These are phyloP conservation scores for Leptinotarsa rubiginosa DNA, from an alignment of 2,888 invertebrate genomes.

Conservation along the genomic window DNA sequence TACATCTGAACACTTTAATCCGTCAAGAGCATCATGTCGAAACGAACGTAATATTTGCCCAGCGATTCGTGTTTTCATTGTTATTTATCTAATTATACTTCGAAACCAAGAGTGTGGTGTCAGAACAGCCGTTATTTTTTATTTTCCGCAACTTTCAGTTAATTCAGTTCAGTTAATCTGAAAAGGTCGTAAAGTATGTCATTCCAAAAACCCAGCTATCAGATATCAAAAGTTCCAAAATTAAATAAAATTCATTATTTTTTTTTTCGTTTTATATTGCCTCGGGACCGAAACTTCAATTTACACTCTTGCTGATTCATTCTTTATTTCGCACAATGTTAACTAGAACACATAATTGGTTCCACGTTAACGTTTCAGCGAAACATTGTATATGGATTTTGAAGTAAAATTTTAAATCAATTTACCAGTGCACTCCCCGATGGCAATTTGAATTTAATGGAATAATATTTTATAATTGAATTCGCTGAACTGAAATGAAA, in stretches of 20 bases:
- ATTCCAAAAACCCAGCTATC: too few species aligned
- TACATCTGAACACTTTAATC: too few species aligned
- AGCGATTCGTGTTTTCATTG: too few species aligned
- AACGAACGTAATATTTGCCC: too few species aligned
- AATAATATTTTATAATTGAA: not conserved
- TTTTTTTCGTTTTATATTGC: not conserved
- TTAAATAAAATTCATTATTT: not conserved
- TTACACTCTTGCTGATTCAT: not conserved
- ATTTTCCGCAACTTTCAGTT: too few species aligned
- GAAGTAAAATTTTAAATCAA: not conserved
- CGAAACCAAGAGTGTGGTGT: too few species aligned
- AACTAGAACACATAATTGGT: not conserved
- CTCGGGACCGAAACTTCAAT: not conserved
- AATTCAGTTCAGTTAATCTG: too few species aligned
- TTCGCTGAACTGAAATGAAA: not conserved
- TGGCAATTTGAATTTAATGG: not conserved
- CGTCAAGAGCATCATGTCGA: too few species aligned
- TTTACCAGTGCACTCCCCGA: not conserved
- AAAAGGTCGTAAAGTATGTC: too few species aligned
- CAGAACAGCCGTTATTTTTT: too few species aligned
- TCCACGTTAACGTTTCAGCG: not conserved
- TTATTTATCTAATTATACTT: too few species aligned
- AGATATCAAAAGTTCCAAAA: too few species aligned
- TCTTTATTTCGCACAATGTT: not conserved
- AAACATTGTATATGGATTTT: not conserved